These are phyloP conservation scores for Xanthorhoe designata DNA, from an alignment of 2,888 invertebrate genomes.

Conservation along the genomic window DNA sequence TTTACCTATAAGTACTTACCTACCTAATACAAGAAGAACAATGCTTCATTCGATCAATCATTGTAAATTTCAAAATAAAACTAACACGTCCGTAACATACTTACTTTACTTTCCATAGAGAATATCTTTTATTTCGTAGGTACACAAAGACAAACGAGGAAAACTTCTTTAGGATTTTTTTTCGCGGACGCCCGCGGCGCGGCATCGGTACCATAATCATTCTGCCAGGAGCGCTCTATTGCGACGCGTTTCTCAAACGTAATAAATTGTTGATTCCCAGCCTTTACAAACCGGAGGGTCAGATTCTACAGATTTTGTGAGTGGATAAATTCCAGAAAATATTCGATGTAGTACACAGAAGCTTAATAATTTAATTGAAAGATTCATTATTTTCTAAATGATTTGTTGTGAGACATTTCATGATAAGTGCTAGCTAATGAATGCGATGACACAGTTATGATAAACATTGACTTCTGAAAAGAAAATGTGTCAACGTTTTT, in stretches of 20 bases:
- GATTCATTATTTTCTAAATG: too few relatives aligned
- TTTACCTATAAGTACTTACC: too few relatives aligned
- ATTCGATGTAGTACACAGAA: too few relatives aligned
- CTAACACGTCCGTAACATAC: slow-evolving; percentile 13
- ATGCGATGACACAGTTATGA: background rate
- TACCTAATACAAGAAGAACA: too few relatives aligned
- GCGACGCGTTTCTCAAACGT: slow-evolving; percentile 28
- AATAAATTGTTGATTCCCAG: slow-evolving; percentile 28
- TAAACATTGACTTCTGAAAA: background rate
- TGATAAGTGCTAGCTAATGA: background rate
- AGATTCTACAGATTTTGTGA: slow-evolving; percentile 7
- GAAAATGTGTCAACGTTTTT: background rate
- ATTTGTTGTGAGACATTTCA: too few relatives aligned
- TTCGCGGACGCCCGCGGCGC: slow-evolving; percentile 42
- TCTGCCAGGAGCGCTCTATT: slow-evolving; percentile 37
- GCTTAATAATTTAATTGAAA: too few relatives aligned
- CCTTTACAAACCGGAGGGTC: slow-evolving; percentile 13
- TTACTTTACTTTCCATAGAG: slow-evolving; percentile 12
- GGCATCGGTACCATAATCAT: slow-evolving; percentile 37
- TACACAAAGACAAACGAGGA: slow-evolving; percentile 34
- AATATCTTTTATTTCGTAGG: slow-evolving; percentile 23
- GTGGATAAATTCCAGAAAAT: background rate
- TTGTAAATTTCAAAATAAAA: slow-evolving; percentile 2
- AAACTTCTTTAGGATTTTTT: slow-evolving; percentile 23
- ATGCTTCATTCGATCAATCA: background rate